Evolutionary conservation across 2,113 vertebrate genomes (phyloP), one percentile per base, ranked within the genome.

Genomic region (Leiothrix lutea): DNA sequence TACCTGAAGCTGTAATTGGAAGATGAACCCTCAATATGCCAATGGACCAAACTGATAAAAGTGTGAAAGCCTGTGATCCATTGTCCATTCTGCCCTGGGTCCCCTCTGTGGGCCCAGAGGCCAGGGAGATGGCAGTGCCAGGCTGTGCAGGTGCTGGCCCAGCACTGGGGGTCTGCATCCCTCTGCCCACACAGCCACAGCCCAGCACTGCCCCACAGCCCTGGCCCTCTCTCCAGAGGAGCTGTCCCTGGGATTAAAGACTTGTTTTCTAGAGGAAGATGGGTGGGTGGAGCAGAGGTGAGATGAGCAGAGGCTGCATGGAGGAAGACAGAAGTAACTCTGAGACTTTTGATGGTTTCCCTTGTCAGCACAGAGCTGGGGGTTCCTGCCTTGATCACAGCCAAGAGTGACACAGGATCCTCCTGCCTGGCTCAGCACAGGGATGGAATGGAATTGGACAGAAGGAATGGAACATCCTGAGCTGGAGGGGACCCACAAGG

Each of bases 401-500:
- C 33, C 53, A 25, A 28, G 16, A 22, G 45, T 7, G 36, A 13
- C 74, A 47, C 21, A 6, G 42, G 35, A 19, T 40, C 28, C 61
- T 73, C 29, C 24, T 23, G 12, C 51, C 90, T 40, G 7, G 11
- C 31, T 56, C 71, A 35, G 61, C 2, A 2, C n/a, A 26, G 8
- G 69, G 24, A 6, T 38, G 23, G 47, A 47, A 38, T 8, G 6
- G 45, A 19, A n/a, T 1, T 20, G 64, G 17, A 29, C 29, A 24
- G 38, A 29, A 54, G 9, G 42, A 64, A 44, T 50, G 21, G 58
- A 73, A 24, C 9, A 15, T 4, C 23, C 60, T 44, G 33, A 29
- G 51, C 20, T 58, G n/a, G 58, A 11, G 31, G 6, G 15, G 36
- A 44, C 18, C 6, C 26, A 0, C 10, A 1, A 1, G 22, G 23